Percentiles rank a stretch among this genome's conserved stretches.
phyloP scores from a whole-genome alignment of 2,888 invertebrate species.

The Leptarthrus brevirostris region DNA sequence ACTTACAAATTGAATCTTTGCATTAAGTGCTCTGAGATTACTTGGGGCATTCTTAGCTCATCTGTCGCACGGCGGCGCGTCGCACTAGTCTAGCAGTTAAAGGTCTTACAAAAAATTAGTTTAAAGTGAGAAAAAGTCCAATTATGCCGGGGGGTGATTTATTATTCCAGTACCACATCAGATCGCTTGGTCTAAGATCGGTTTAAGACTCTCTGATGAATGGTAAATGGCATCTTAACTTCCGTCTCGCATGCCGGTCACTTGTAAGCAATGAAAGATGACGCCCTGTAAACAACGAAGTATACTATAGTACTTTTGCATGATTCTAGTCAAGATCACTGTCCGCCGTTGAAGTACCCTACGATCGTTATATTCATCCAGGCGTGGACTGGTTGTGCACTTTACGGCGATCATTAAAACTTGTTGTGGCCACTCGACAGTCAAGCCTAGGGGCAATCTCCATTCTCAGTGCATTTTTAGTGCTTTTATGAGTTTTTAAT shows the following conservation, averaged over 20 bases:
- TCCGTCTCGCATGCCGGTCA: not conserved
- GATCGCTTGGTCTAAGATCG: not conserved
- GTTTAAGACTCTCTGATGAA: not conserved
- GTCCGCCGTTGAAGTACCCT: not conserved
- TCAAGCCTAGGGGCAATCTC: not conserved
- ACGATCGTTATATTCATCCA: not conserved
- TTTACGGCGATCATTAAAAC: slow-evolving; percentile 14
- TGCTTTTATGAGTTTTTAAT: slow-evolving; percentile 6
- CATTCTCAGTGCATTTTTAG: not conserved
- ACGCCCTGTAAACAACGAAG: not conserved
- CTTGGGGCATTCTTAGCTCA: not conserved
- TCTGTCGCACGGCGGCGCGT: no score
- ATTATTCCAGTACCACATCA: not conserved
- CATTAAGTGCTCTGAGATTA: slow-evolving; percentile 2
- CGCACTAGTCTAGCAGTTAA: no score
- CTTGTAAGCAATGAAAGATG: not conserved
- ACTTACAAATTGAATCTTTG: slow-evolving; percentile 12
- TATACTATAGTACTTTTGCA: not conserved
- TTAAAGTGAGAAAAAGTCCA: not conserved
- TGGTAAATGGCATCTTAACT: not conserved
- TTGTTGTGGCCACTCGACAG: slow-evolving; percentile 2
- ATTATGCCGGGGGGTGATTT: not conserved
- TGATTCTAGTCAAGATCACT: not conserved
- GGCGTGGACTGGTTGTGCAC: not conserved
- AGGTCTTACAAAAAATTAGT: not conserved